Evolutionary conservation across 2,113 vertebrate genomes (phyloP), one percentile per base, ranked within the genome.

Genomic region (Clarias gariepinus): DNA sequence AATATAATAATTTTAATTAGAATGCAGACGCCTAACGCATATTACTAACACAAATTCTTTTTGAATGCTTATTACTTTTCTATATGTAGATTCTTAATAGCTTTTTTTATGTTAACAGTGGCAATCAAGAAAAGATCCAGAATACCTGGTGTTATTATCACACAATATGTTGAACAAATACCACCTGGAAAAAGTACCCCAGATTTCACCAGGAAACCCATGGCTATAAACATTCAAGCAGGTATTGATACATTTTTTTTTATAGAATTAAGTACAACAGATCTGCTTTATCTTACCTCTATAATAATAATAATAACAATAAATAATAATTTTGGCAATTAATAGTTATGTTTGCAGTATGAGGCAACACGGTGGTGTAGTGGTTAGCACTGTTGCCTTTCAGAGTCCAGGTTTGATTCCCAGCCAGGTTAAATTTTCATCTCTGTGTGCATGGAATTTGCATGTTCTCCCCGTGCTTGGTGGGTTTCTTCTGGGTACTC

Each of bases 151-250:
- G 97, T 98, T 78, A 83, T 89, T 25, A 88, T 98, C 85, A 95
- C 91, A 61, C 96, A 97, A 86, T 95, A 92, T 92, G 94, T 96
- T 36, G 94, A 97, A 12, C 58, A 92, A 25, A 77, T 99, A 55
- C 97, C 97, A 0, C 0, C 86, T n/a, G 98, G 96, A 84, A 95
- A 94, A 90, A 94, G 95, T 11, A 93, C 92, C 0, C 97, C 97
- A 0, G 96, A 97, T 89, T 97, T 99, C 80, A 92, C 88, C 85
- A 92, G 91, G 79, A 98, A 97, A 90, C 97, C 97, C 0, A 76
- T 97, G 79, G 89, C 93, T 68, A 63, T 93, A 85, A 97, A 95
- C 0, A 85, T 96, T 87, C 96, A 95, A 55, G 96, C 97, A 86
- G 97, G 97, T 97, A 91, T 88, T 85, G 36, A 53, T 30, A 30